Base-by-base conservation (phyloP, 35 echinoderm and acorn worm species). In the Apostichopus parvimensis region DNA sequence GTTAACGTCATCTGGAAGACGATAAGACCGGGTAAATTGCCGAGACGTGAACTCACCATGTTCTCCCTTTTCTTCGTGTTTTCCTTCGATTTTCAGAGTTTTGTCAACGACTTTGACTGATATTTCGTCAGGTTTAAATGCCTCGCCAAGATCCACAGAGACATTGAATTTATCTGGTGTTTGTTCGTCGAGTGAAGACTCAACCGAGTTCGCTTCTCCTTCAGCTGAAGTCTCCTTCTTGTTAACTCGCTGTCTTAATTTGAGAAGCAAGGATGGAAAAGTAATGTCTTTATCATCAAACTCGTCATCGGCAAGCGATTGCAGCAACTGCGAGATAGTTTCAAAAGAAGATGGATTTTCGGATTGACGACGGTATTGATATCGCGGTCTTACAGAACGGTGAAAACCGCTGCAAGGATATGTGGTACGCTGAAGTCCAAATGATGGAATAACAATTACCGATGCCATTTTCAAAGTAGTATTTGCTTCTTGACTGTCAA, bases 91-190 rank as follows among this genome's bases (percentile, higher is more conserved):
- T 8, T 15, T 66, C 8, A 88, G 20, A 28, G 62, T 45, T n/a
- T 20, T 66, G 4, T 14, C 86, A 8, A 73, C 86, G 9, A 88
- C 6, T 72, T 88, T 88, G 11, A 72, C 86, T 68, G 86, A 88
- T 65, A 88, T 9, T 14, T 88, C 86, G 20, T 53, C 61, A 23
- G 86, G 86, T 21, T 17, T 24, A 26, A 88, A 88, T 34, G 21
- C 23, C 9, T 73, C 64, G 28, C 86, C 86, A 53, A 88, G 86
- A 72, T 88, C 8, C 4, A 88, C 5, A 55, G 86, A 71, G 4
- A 88, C 64, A 0, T 8, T 72, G 15, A 88, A 88, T 54, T 88
- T 88, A 6, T 72, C 62, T 71, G 60, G 3, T 6, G n/a, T 26
- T 62, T 87, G 54, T 57, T 87, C 57, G 6, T 87, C 84, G 56